Base-by-base conservation (phyloP, 2,113 vertebrate genomes). In the Dinomys branickii region DNA sequence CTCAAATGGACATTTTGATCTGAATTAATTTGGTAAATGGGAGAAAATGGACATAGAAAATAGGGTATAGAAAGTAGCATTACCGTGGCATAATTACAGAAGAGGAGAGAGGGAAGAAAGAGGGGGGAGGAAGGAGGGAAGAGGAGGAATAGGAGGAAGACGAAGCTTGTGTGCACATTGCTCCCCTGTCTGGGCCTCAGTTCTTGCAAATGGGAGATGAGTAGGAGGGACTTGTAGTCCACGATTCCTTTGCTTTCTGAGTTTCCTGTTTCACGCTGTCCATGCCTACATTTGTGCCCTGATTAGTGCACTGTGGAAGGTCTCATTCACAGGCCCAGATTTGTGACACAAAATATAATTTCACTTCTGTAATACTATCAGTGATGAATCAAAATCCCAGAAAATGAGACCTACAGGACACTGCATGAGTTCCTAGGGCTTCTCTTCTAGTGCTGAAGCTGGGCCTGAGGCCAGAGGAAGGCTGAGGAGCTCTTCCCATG, bases 21-120 rank as follows among this genome's bases (percentile, higher is more conserved):
- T 88, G 85, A 96, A 96, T 92, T 94, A 94, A 94, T 95, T 94
- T 94, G 75, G 75, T 69, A 90, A 97, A 93, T 77, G 47, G 47
- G 81, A 82, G 85, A 95, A 96, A 95, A 96, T 90, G 71, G 90
- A 89, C 85, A 94, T 58, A 77, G 96, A 81, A 87, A 88, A 95
- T 50, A 94, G 20, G 16, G 94, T 96, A 12, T 54, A 73, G 59
- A 84, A 92, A 94, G 52, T 75, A 90, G 69, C 81, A 67, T 59
- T 54, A 83, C 71, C 24, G 65, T 86, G 54, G 65, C 75, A 93
- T 67, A 87, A 75, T 90, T 89, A 69, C 20, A 47, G n/a, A 80
- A 6, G 26, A 44, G 38, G 38, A 17, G 12, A 50, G 44, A 44
- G 30, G 30, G 41, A 47, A 7, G 67, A 50, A 41, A 81, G n/a